Percentiles rank a stretch among this genome's conserved stretches.
phyloP scores from a whole-genome alignment of 2,113 vertebrate species.

The Rhagologus leucostigma region DNA sequence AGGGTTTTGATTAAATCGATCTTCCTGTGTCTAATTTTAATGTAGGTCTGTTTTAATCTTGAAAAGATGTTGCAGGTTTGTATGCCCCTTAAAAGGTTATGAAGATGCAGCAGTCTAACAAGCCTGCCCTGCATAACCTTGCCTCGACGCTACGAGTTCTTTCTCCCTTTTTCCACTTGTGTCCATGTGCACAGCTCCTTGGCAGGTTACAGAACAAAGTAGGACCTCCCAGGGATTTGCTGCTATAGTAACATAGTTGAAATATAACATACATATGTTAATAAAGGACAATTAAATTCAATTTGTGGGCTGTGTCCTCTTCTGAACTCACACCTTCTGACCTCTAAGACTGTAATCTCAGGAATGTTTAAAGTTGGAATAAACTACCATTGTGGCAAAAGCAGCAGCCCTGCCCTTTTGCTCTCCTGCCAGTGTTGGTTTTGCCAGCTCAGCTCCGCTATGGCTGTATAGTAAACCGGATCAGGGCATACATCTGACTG shows the following conservation, averaged over 20 bases:
- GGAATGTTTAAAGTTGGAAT: neutral
- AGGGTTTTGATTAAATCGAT: neutral
- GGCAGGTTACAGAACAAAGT: neutral
- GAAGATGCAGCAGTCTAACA: neutral
- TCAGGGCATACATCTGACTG: neutral
- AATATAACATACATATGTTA: neutral
- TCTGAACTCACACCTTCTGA: neutral
- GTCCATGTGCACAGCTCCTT: neutral
- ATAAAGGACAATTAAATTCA: neutral
- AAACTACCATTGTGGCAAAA: neutral
- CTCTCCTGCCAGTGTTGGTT: neutral
- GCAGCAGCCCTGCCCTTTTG: neutral
- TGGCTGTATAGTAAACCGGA: neutral
- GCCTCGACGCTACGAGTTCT: accelerated
- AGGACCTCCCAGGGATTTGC: neutral
- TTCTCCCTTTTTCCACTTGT: neutral
- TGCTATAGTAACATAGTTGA: neutral
- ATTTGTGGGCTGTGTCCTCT: neutral
- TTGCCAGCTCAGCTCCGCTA: slow-evolving; percentile 2
- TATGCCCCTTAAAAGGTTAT: neutral
- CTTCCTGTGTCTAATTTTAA: neutral
- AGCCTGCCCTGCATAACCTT: neutral
- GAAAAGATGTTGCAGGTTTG: neutral
- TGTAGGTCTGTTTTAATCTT: neutral
- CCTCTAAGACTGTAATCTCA: neutral